Conservation (phyloP, 2,888 invertebrate genomes). For the Molorchus minor region DNA sequence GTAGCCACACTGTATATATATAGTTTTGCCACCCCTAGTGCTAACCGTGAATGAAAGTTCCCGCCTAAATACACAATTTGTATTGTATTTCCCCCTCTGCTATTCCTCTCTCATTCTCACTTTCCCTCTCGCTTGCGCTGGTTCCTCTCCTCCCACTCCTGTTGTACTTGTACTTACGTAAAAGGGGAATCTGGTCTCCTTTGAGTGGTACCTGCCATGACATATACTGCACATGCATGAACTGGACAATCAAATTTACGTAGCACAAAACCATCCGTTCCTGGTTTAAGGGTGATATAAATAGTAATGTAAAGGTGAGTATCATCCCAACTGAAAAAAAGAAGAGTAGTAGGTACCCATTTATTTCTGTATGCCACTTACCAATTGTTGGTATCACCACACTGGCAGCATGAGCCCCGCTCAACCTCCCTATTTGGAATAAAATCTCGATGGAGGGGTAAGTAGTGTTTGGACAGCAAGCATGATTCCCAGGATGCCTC, state of each 20-base stretch:
- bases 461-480: constrained; percentile 68
- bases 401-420: constrained; percentile 67
- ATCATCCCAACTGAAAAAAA: constrained; percentile 64
- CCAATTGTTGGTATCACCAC: constrained; percentile 67
- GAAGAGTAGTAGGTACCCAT: constrained; percentile 15
- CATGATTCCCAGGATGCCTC: constrained; percentile 65
- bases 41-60: too few species aligned
- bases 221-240: constrained; percentile 68
- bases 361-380: constrained; percentile 43
- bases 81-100: too few species aligned
- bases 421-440: constrained; percentile 68
- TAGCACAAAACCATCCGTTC: constrained; percentile 68
- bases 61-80: too few species aligned
- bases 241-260: constrained; percentile 71
- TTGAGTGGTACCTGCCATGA: constrained; percentile 70
- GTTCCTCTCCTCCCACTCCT: too few species aligned
- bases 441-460: constrained; percentile 70
- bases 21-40: too few species aligned
- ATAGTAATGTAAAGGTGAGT: constrained; percentile 68
- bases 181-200: constrained; percentile 68
- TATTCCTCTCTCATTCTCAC: too few species aligned
- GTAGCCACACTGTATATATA: too few species aligned
- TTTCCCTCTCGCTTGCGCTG: too few species aligned
- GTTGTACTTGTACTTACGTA: constrained; percentile 61
- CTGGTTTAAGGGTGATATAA: constrained; percentile 67